These are phyloP conservation scores for Sapayoa aenigma DNA, from an alignment of 2,113 vertebrate species.

Conservation along the genomic window DNA sequence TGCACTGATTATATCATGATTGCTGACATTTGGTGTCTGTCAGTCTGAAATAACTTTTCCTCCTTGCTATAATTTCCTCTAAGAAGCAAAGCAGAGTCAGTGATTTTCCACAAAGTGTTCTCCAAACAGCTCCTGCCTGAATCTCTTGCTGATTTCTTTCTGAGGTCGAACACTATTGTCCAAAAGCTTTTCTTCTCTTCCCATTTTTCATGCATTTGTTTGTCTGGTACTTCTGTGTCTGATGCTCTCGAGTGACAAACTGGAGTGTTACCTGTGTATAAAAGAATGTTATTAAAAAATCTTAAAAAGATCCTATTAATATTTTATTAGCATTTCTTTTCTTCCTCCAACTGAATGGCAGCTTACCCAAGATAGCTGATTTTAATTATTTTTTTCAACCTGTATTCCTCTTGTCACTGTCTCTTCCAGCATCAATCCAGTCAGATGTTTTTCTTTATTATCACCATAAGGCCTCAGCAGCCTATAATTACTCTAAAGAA, in stretches of 20 bases:
- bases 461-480: constrained; percentile 64
- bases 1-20: constrained; percentile 62
- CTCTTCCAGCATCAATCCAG: constrained; percentile 82
- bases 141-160: neutral
- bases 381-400: constrained; percentile 86
- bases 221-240: constrained; percentile 37
- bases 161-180: neutral
- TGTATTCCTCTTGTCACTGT: constrained; percentile 73
- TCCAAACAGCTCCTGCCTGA: neutral
- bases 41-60: constrained; percentile 22
- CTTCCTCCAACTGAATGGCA: constrained; percentile 85
- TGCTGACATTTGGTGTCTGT: constrained; percentile 67
- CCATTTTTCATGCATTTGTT: neutral
- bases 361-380: constrained; percentile 84
- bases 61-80: constrained; percentile 21
- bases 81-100: constrained; percentile 4
- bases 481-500: constrained; percentile 78
- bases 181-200: neutral
- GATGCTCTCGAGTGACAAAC: constrained; percentile 65
- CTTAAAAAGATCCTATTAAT: constrained; percentile 87
- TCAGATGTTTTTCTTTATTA: constrained; percentile 81
- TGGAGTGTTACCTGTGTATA: constrained; percentile 62
- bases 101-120: neutral
- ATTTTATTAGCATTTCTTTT: constrained; percentile 95
- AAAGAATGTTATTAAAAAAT: constrained; percentile 84